Evolutionary conservation across 2,113 vertebrate species (phyloP).

Genomic region (Equus przewalskii): DNA sequence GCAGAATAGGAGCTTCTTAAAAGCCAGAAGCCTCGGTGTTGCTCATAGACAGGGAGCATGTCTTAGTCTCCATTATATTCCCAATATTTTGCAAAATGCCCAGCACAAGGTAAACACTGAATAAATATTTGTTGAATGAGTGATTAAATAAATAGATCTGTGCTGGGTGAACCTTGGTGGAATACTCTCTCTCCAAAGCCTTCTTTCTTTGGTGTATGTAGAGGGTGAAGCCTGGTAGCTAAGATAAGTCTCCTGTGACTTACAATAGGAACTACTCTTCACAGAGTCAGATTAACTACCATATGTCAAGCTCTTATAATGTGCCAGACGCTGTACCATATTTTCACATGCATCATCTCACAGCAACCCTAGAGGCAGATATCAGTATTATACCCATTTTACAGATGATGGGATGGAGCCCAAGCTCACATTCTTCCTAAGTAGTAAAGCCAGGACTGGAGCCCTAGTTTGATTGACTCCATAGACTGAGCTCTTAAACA

Average conservation of each 20-base stretch:
- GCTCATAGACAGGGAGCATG: neutral
- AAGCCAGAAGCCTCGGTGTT: neutral
- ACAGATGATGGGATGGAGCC: neutral
- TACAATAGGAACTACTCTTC: constrained; percentile 10
- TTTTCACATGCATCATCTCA: constrained; percentile 4
- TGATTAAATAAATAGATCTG: neutral
- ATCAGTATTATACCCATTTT: constrained; percentile 22
- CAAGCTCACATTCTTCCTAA: neutral
- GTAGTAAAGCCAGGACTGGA: neutral
- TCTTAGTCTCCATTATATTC: constrained; percentile 20
- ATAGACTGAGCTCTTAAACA: neutral
- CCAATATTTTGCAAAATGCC: constrained; percentile 31
- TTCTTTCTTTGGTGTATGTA: constrained; percentile 15
- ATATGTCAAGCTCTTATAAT: neutral
- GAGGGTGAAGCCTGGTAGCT: neutral
- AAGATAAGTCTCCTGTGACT: neutral
- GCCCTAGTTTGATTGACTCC: neutral
- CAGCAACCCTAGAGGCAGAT: neutral
- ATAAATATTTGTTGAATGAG: neutral
- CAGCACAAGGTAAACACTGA: neutral
- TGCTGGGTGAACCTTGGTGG: neutral
- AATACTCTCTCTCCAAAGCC: neutral
- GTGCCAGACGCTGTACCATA: neutral
- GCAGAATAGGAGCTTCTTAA: neutral
- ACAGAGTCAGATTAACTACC: neutral